phyloP scores from a whole-genome alignment of 2,113 vertebrate genomes.

The Leuciscus idus region DNA sequence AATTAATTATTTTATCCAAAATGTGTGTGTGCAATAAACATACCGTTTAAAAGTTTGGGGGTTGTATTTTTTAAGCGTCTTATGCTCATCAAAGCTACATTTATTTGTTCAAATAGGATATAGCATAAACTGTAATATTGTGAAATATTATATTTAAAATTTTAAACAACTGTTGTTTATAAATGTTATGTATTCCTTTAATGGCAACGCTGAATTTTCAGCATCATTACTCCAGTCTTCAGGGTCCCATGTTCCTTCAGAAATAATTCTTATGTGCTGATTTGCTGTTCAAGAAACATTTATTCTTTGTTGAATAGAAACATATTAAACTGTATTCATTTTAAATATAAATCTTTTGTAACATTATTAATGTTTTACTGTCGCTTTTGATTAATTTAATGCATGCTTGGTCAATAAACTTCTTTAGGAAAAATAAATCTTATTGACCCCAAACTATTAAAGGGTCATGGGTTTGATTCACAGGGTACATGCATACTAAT shows the following conservation, averaged over 20 bases:
- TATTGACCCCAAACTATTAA: background rate
- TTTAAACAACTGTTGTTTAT: background rate
- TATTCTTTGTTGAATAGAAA: background rate
- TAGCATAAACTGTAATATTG: background rate
- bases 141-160: background rate
- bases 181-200: background rate
- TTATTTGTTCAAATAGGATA: background rate
- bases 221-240: background rate
- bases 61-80: background rate
- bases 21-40: background rate
- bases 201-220: background rate
- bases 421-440: background rate
- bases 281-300: background rate
- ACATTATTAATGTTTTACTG: background rate
- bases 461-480: background rate
- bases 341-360: background rate
- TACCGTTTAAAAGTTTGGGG: background rate
- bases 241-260: background rate
- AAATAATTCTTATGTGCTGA: background rate
- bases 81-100: background rate
- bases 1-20: background rate
- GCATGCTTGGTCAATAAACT: background rate
- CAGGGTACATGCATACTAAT: background rate
- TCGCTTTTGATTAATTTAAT: background rate
- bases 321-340: background rate